phyloP scores from a whole-genome alignment of 2,113 vertebrate species.

The Pomatostomus ruficeps region DNA sequence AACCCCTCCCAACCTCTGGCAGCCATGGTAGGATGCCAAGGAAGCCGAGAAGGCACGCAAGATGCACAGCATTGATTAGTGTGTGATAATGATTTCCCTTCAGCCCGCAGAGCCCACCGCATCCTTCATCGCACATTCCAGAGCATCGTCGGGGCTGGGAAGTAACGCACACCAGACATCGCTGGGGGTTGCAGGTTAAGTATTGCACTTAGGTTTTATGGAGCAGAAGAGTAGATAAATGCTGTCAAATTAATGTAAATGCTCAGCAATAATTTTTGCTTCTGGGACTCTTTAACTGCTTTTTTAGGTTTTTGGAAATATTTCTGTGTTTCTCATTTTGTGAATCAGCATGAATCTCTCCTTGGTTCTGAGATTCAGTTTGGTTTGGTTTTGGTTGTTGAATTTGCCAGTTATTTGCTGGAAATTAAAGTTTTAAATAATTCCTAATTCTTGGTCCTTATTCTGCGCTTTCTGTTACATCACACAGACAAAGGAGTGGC shows the following conservation, averaged over 20 bases:
- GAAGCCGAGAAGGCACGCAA: neutral
- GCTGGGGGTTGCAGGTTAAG: slow-evolving; percentile 33
- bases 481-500: neutral
- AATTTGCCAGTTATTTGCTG: neutral
- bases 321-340: neutral
- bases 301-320: neutral
- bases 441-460: neutral
- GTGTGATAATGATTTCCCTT: slow-evolving; percentile 7
- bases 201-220: slow-evolving; percentile 48
- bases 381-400: neutral
- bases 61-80: slow-evolving; percentile 24
- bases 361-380: neutral
- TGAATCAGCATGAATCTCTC: neutral
- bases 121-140: slow-evolving; percentile 16
- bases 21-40: neutral
- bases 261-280: slow-evolving; percentile 13
- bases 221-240: slow-evolving; percentile 57
- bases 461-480: neutral
- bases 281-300: neutral
- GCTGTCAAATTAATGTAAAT: slow-evolving; percentile 40
- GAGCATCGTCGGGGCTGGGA: neutral
- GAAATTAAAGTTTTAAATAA: neutral
- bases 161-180: neutral
- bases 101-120: neutral
- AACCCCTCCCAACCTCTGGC: neutral